Evolutionary conservation across 2,113 vertebrate species (phyloP), one percentile per base, ranked within the genome.

Genomic region (Cacatua alba): DNA sequence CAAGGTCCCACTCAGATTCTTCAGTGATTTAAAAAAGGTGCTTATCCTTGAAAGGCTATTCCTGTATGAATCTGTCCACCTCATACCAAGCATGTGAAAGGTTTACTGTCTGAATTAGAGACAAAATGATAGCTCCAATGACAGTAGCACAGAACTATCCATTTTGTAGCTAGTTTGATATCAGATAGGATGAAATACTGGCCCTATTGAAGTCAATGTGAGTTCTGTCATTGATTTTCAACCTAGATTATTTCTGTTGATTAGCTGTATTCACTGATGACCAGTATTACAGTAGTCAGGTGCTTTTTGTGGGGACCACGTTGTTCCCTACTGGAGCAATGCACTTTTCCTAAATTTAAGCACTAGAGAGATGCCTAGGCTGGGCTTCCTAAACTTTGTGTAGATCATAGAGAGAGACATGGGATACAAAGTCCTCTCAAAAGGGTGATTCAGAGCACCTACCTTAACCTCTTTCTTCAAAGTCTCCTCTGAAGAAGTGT

Each of bases 41-140:
- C 87, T 97, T 97, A 96, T 97, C 92, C 97, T 96, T 97, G 95
- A 97, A 90, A 87, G 94, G 95, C 97, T 97, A 97, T 97, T 97
- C 97, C 92, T 94, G 37, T 85, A 86, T 94, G 93, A 92, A 95
- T 85, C 94, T 96, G 94, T 96, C 96, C 92, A 94, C 97, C 90
- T 97, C 91, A 88, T 53, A 92, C 52, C 80, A 49, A 94, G 44
- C 16, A 88, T 74, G 43, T 72, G 95, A 95, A 94, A 96, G 81
- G 81, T 90, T 97, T 91, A 53, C 75, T 94, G 55, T 90, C 78
- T 94, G 87, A 93, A 95, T 91, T 90, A 93, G 72, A 65, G 35
- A 51, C 44, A 75, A 95, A 95, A 94, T 94, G 48, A 85, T 69
- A 81, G 69, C 69, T 93, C n/a, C 65, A 93, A 75, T 78, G 62